Evolutionary conservation across 2,113 vertebrate genomes (phyloP).

Genomic region (Protobothrops mucrosquamatus): DNA sequence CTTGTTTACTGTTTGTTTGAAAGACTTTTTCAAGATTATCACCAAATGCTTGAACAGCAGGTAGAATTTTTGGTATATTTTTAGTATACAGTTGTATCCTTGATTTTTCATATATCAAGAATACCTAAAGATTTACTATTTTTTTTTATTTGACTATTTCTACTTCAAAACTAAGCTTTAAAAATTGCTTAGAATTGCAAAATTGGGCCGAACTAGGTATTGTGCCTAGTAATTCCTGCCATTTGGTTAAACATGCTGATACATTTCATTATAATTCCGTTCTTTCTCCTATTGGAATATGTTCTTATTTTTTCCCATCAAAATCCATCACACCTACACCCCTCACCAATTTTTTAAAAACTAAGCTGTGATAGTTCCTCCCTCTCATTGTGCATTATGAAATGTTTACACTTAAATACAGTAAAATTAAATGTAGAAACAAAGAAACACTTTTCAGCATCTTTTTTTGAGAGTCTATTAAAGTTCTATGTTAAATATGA

Average conservation of each 20-base stretch:
- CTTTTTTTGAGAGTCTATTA: slow-evolving; percentile 47
- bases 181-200: slow-evolving; percentile 45
- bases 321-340: slow-evolving; percentile 62
- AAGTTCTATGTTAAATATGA: slow-evolving; percentile 53
- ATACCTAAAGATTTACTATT: slow-evolving; percentile 53
- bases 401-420: slow-evolving; percentile 70
- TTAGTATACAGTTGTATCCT: slow-evolving; percentile 48
- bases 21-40: slow-evolving; percentile 55
- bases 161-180: slow-evolving; percentile 57
- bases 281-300: slow-evolving; percentile 53
- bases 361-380: slow-evolving; percentile 66
- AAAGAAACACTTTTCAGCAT: slow-evolving; percentile 47
- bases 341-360: slow-evolving; percentile 56
- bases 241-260: slow-evolving; percentile 51
- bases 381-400: slow-evolving; percentile 68
- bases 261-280: slow-evolving; percentile 51
- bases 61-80: slow-evolving; percentile 44
- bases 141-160: slow-evolving; percentile 39
- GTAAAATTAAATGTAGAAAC: slow-evolving; percentile 57
- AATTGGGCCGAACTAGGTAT: slow-evolving; percentile 44
- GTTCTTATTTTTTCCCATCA: slow-evolving; percentile 46
- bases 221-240: slow-evolving; percentile 53
- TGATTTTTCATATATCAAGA: slow-evolving; percentile 55
- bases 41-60: slow-evolving; percentile 65
- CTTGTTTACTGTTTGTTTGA: slow-evolving; percentile 54